Evolutionary conservation across 2,888 invertebrate species (phyloP).

Genomic region (Ganaspis brasiliensis): DNA sequence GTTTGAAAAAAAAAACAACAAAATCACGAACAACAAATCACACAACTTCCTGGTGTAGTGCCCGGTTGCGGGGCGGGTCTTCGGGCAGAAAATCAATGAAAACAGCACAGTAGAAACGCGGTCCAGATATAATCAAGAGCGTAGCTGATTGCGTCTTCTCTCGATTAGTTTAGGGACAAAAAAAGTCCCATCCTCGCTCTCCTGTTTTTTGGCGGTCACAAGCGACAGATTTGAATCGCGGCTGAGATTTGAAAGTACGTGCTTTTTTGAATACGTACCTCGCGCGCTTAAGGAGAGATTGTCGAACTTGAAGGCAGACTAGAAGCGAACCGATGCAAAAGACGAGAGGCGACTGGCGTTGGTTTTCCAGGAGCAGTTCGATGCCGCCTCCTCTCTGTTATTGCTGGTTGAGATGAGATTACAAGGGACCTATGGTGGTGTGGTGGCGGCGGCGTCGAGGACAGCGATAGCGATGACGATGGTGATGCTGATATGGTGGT

Average conservation of each 20-base stretch:
- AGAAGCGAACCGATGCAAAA: slow-evolving; percentile 50
- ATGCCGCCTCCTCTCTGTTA: slow-evolving; percentile 47
- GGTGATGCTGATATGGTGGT: slow-evolving; percentile 63
- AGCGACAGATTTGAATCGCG: slow-evolving; percentile 17
- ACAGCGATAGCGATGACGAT: slow-evolving; percentile 54
- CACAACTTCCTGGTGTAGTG: slow-evolving; percentile 35
- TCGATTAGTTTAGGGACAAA: background rate
- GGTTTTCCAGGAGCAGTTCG: slow-evolving; percentile 60
- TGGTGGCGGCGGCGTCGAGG: slow-evolving; percentile 62
- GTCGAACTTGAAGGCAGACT: background rate
- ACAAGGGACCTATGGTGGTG: slow-evolving; percentile 46
- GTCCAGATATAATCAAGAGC: slow-evolving; percentile 23
- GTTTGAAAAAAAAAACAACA: slow-evolving; percentile 18
- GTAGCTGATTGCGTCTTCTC: slow-evolving; percentile 24
- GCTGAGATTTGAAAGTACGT: slow-evolving; percentile 24
- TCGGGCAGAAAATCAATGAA: slow-evolving; percentile 67
- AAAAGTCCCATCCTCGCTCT: background rate
- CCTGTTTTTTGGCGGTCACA: slow-evolving; percentile 8
- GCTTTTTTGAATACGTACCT: slow-evolving; percentile 40
- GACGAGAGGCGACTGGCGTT: slow-evolving; percentile 46
- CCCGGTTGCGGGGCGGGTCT: slow-evolving; percentile 59
- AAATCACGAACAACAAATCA: slow-evolving; percentile 48
- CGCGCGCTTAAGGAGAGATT: slow-evolving; percentile 18
- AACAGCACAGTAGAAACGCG: slow-evolving; percentile 58
- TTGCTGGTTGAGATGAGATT: slow-evolving; percentile 45